Evolutionary conservation across 1,140 invertebrate species (phyloP).

Genomic region (Diabrotica virgifera): DNA sequence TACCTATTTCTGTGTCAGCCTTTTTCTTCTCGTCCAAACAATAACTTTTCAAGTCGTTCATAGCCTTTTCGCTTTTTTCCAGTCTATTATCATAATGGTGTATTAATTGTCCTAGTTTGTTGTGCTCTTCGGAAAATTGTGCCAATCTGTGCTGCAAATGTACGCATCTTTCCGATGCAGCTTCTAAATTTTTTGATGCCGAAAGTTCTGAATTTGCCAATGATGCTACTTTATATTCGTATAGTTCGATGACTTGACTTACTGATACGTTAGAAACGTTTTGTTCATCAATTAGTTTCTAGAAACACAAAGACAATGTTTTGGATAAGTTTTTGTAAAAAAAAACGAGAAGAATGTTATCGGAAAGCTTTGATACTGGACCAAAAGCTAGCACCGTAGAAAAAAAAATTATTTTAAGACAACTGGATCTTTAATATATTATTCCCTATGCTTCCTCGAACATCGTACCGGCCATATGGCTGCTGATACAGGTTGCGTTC

Average conservation of each 20-base stretch:
- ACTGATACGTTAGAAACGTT: slow-evolving; percentile 43
- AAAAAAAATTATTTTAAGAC: too few species aligned
- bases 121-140: slow-evolving; percentile 51
- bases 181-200: slow-evolving; percentile 53
- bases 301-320: not conserved
- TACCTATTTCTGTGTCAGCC: slow-evolving; percentile 9
- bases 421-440: too few species aligned
- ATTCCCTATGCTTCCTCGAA: too few species aligned
- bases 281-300: slow-evolving; percentile 16
- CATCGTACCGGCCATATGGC: too few species aligned
- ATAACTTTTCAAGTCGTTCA: slow-evolving; percentile 25
- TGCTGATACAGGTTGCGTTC: too few species aligned
- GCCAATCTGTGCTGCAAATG: slow-evolving; percentile 52
- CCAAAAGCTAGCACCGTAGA: too few species aligned
- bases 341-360: too few species aligned
- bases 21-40: slow-evolving; percentile 18
- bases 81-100: slow-evolving; percentile 53
- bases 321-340: too few species aligned
- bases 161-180: slow-evolving; percentile 52
- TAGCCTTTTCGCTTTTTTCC: slow-evolving; percentile 42
- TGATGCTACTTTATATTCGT: slow-evolving; percentile 61
- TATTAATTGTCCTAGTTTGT: slow-evolving; percentile 53
- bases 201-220: slow-evolving; percentile 53
- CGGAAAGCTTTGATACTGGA: too few species aligned
- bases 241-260: slow-evolving; percentile 68